Evolutionary conservation across 2,113 vertebrate genomes (phyloP), one percentile per base, ranked within the genome.

Genomic region (Ictidomys tridecemlineatus): DNA sequence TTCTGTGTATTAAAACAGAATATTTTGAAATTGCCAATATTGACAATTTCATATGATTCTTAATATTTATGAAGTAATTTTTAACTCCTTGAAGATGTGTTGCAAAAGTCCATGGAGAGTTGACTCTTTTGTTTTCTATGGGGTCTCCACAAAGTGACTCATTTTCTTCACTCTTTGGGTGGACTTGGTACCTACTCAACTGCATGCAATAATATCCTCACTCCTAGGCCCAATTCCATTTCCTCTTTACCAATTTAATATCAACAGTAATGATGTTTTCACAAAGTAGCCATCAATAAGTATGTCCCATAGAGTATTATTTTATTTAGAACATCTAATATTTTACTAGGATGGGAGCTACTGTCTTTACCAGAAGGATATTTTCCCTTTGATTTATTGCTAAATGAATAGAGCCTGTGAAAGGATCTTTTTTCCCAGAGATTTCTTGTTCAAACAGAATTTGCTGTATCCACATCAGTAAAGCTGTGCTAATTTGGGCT

Each of bases 361-460:
- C 94, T 95, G 58, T 89, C 69, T 93, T 95, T 42, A 84, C 72
- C 69, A 63, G 93, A 74, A 93, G 53, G 39, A 53, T 65, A 42
- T 65, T 93, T 95, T 53, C 67, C 14, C 56, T 93, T 96, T 96
- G 93, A 97, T 77, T 94, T 91, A 98, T 97, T 90, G 37, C 82
- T 95, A 95, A 97, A 77, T 90, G 87, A 79, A 93, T 53, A 97
- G n/a, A 76, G 74, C 70, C 88, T 53, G n/a, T 89, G 61, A 87
- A 97, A 91, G 22, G 79, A 93, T 96, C 67, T 79, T 37, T 61
- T 37, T 53, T 10, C 53, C 77, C 39, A 22, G 84, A 94, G 94
- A 93, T 96, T 98, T 98, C 93, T 97, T 98, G 96, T 98, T 97
- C 94, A 98, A 97, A 97, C 91, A 97, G 80, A 98, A 96, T 98